Evolutionary conservation across 1,140 invertebrate species (phyloP).

Genomic region (Mizuhopecten yessoensis): DNA sequence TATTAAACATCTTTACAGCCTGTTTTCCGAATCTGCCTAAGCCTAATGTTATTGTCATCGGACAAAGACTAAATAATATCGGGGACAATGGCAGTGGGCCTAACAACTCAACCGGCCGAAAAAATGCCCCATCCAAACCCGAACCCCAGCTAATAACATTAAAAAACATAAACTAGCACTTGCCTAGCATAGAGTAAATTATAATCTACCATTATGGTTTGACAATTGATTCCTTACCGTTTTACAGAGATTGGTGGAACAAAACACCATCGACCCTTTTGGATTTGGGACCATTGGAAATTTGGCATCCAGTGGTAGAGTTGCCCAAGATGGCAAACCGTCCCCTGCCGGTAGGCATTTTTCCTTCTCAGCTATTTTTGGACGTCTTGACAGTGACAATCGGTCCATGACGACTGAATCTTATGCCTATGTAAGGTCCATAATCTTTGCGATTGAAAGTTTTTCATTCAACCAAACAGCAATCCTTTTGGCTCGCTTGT

Average conservation of each 20-base stretch:
- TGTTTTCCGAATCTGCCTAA: too few relatives aligned
- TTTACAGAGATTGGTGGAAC: conserved; percentile 69
- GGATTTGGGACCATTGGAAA: conserved; percentile 68
- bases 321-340: conserved; percentile 67
- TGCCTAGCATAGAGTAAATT: too few relatives aligned
- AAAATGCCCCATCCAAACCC: too few relatives aligned
- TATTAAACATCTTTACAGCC: too few relatives aligned
- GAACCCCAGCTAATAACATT: too few relatives aligned
- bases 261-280: conserved; percentile 67
- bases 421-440: not conserved
- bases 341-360: conserved; percentile 67
- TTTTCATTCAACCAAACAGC: not conserved
- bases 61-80: too few relatives aligned
- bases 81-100: too few relatives aligned
- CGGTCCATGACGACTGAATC: conserved; percentile 51
- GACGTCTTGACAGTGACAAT: conserved; percentile 42
- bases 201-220: too few relatives aligned
- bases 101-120: too few relatives aligned
- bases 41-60: too few relatives aligned
- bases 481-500: not conserved
- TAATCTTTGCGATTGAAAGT: not conserved
- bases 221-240: conserved; percentile 45
- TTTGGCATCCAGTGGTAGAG: conserved; percentile 68
- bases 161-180: too few relatives aligned
- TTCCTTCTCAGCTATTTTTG: conserved; percentile 52